Percentiles rank a stretch among this genome's conserved stretches.
Evolutionary conservation across 2,113 vertebrate genomes (phyloP).

Genomic region (Cavia aperea): DNA sequence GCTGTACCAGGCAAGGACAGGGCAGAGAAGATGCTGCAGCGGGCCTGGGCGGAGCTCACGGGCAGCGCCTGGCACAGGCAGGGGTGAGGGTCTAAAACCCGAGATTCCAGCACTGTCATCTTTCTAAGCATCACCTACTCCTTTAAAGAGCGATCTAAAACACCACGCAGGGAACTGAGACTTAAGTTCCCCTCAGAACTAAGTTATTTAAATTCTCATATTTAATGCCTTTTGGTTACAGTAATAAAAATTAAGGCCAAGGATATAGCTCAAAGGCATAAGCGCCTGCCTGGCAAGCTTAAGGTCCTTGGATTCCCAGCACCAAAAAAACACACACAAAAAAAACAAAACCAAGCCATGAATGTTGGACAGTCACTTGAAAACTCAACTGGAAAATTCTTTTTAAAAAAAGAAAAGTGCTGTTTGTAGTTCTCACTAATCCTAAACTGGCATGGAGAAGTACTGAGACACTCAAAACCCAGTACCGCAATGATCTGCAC

Average conservation of each 20-base stretch:
- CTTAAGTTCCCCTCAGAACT: not conserved
- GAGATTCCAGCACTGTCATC: not conserved
- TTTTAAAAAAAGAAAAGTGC: not conserved
- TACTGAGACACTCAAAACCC: not conserved
- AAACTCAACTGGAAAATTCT: not conserved
- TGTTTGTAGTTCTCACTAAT: not conserved
- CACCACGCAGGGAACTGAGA: not conserved
- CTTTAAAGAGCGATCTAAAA: not conserved
- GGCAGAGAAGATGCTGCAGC: fast-evolving
- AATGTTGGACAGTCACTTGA: not conserved
- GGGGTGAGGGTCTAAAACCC: not conserved
- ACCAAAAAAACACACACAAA: not conserved
- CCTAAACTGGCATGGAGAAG: not conserved
- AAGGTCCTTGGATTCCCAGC: too few relatives aligned
- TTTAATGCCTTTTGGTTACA: not conserved
- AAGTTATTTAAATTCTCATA: constrained; percentile 20
- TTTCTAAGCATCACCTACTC: not conserved
- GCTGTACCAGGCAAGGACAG: not conserved
- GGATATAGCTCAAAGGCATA: too few relatives aligned
- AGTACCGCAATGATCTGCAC: not conserved
- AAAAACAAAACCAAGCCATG: not conserved
- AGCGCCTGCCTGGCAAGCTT: too few relatives aligned
- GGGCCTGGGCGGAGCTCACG: not conserved
- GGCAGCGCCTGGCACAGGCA: not conserved
- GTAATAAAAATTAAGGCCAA: not conserved